Conservation (phyloP, 2,113 vertebrate genomes). For the Condylura cristata region DNA sequence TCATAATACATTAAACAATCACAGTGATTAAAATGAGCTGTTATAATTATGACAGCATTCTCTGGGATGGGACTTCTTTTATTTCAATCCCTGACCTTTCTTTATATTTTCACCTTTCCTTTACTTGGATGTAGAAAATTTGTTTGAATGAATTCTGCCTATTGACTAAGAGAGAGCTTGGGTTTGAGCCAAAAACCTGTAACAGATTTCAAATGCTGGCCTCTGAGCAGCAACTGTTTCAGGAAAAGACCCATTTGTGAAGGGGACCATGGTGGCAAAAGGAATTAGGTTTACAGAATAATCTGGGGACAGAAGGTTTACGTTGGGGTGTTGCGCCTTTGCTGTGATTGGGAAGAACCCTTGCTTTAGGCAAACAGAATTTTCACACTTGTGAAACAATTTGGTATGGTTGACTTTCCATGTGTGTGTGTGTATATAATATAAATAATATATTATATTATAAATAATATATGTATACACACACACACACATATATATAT, state of each 20-base stretch:
- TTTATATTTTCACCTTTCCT: conserved; percentile 79
- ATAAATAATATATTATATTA: too few relatives aligned
- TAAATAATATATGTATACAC: too few relatives aligned
- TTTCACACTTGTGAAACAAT: conserved; percentile 81
- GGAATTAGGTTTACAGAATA: conserved; percentile 38
- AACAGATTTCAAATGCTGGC: conserved; percentile 68
- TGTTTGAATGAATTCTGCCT: conserved; percentile 69
- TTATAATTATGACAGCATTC: conserved; percentile 87
- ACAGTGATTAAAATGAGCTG: conserved; percentile 85
- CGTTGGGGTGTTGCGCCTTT: background rate
- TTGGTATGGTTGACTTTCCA: conserved; percentile 80
- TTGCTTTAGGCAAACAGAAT: conserved; percentile 82
- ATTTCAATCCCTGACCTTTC: conserved; percentile 71
- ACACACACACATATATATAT: conserved; percentile 4
- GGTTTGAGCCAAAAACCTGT: conserved; percentile 69
- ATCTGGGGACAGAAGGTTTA: conserved; percentile 54
- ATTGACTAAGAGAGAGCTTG: conserved; percentile 37
- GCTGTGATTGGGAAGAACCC: conserved; percentile 60
- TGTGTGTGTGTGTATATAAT: background rate
- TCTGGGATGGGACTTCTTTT: conserved; percentile 68
- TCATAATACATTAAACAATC: conserved; percentile 86
- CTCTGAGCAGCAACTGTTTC: conserved; percentile 49
- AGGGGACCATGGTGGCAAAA: background rate
- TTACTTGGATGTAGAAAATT: conserved; percentile 71
- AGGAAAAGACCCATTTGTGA: conserved; percentile 65